phyloP scores from a whole-genome alignment of 2,797 vertebrate species.

The Hybognathus amarus region DNA sequence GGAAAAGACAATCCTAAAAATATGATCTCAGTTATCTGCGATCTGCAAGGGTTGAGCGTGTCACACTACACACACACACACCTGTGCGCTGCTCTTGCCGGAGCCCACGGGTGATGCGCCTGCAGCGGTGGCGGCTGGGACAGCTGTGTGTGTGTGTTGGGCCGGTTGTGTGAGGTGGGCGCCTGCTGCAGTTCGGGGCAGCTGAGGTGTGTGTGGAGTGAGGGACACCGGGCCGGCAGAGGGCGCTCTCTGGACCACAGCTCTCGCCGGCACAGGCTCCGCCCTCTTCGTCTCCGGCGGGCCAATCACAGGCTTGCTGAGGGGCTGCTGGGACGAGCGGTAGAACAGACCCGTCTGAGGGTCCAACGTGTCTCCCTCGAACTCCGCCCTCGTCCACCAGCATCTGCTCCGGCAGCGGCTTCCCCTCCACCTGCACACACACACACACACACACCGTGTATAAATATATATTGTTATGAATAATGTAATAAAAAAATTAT shows the following conservation, averaged over 20 bases:
- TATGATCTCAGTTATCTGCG: too few species aligned
- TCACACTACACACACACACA: constrained; percentile 57
- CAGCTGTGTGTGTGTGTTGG: constrained; percentile 86
- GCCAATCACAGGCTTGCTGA: constrained; percentile 80
- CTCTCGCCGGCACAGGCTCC: constrained; percentile 72
- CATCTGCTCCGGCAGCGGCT: constrained; percentile 82
- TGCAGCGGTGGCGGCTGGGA: constrained; percentile 88
- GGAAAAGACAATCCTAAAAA: too few species aligned
- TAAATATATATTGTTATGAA: too few species aligned
- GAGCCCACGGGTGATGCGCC: constrained; percentile 86
- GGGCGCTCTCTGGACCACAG: constrained; percentile 72
- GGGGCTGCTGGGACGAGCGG: constrained; percentile 75
- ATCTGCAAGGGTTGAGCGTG: too few species aligned
- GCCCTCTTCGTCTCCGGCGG: constrained; percentile 74
- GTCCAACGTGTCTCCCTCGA: constrained; percentile 96
- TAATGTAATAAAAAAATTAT: too few species aligned
- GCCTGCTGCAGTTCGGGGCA: constrained; percentile 95
- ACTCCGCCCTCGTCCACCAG: constrained; percentile 89
- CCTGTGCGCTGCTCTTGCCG: constrained; percentile 89
- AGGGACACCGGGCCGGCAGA: constrained; percentile 77
- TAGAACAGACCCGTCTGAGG: constrained; percentile 98
- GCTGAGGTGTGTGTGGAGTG: constrained; percentile 85
- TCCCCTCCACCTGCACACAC: constrained; percentile 82
- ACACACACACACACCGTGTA: not conserved
- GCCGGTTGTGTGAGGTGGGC: constrained; percentile 92